Base-by-base conservation (phyloP, 2,888 invertebrate species). In the Ormyrus pomaceus region DNA sequence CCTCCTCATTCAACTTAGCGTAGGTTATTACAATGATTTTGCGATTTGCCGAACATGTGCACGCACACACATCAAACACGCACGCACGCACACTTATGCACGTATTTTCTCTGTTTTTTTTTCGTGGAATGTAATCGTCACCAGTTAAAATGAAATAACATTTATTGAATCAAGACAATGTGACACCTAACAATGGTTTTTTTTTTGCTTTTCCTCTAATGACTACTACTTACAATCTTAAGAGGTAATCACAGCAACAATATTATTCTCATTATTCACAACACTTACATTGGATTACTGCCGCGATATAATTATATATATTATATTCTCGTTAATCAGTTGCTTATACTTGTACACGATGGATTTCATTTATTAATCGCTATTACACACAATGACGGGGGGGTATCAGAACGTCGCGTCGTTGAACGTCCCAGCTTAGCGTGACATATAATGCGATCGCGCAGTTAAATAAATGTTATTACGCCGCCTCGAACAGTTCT, bases 191-290 rank as follows among this genome's bases (percentile, higher is more conserved):
- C 89, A 89, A 86, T 87, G 88, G 58, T 69, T 77, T 77, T 62
- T 74, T 70, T 78, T 65, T 74, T 79, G 51, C 51, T 51, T 81
- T 69, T 77, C 53, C 87, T 89, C 87, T 89, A 88, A 87, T 84
- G 86, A 84, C 88, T 90, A 89, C 89, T 89, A 90, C 88, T 90
- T 90, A 90, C 90, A 90, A 90, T 89, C 90, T 90, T 90, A 90
- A 82, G 68, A 82, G 75, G 75, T 82, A 91, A 91, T 91, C 91
- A 91, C 91, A 91, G 91, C 91, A 91, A 91, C 91, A 91, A 91
- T 90, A 90, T 90, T 90, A 89, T 90, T 82, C 89, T 91, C 89
- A 89, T 89, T 91, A 90, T 91, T 91, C 91, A 91, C 91, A 91
- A 91, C 90, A 91, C 90, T 89, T 91, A 91, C 88, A 89, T 82